Conservation (phyloP, 2,888 invertebrate species). For the Malacosoma neustria region DNA sequence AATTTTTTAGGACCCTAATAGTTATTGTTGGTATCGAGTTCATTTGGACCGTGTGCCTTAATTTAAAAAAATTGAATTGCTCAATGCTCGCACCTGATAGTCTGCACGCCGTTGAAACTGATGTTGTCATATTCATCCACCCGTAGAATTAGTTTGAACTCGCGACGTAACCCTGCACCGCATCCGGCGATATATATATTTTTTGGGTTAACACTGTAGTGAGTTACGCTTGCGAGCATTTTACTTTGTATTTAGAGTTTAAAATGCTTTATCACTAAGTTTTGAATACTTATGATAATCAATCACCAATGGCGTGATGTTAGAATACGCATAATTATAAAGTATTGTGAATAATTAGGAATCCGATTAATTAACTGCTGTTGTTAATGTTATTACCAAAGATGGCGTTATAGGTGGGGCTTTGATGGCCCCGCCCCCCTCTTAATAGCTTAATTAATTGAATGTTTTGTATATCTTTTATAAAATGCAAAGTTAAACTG, state of each 20-base stretch:
- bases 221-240: constrained; percentile 12
- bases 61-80: constrained; percentile 58
- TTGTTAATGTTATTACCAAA: constrained; percentile 70
- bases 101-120: constrained; percentile 19
- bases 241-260: constrained; percentile 18
- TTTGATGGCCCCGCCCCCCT: constrained; percentile 47
- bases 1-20: constrained; percentile 18
- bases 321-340: constrained; percentile 27
- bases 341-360: constrained; percentile 36
- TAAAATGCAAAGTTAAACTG: constrained; percentile 55
- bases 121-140: constrained; percentile 14
- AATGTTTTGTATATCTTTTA: constrained; percentile 69
- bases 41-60: constrained; percentile 59
- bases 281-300: constrained; percentile 17
- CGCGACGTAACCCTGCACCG: neutral
- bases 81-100: constrained; percentile 57
- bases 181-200: neutral
- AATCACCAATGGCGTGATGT: constrained; percentile 25
- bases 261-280: constrained; percentile 16
- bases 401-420: constrained; percentile 54
- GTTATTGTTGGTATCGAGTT: constrained; percentile 30
- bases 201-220: constrained; percentile 12
- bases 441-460: constrained; percentile 58
- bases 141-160: neutral
- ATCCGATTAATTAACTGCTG: constrained; percentile 47